Percentiles rank a stretch among this genome's conserved stretches.
Evolutionary conservation across 2,113 vertebrate species (phyloP).

Genomic region (Larimichthys crocea): DNA sequence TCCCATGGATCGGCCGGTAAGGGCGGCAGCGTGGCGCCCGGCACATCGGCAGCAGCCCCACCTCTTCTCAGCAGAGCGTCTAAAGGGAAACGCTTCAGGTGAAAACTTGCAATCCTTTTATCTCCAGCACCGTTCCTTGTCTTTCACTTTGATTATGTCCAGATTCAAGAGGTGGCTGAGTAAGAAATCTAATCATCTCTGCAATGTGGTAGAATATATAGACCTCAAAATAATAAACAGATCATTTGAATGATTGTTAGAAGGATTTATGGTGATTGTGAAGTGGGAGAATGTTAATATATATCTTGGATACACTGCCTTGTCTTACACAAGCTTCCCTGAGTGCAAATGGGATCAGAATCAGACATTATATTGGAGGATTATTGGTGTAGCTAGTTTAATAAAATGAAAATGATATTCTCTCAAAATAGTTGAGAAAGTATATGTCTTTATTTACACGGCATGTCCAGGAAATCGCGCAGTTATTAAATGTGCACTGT

Average conservation of each 20-base stretch:
- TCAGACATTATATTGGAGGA: slow-evolving; percentile 14
- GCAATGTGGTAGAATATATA: slow-evolving; percentile 40
- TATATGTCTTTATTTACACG: slow-evolving; percentile 33
- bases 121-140: slow-evolving; percentile 53
- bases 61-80: slow-evolving; percentile 76
- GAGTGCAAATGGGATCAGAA: neutral
- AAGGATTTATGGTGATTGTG: slow-evolving; percentile 52
- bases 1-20: slow-evolving; percentile 71
- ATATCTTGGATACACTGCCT: slow-evolving; percentile 14
- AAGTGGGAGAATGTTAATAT: slow-evolving; percentile 23
- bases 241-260: slow-evolving; percentile 33
- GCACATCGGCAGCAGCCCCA: slow-evolving; percentile 58
- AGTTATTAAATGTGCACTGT: slow-evolving; percentile 45
- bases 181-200: slow-evolving; percentile 58
- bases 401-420: slow-evolving; percentile 26
- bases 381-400: slow-evolving; percentile 11
- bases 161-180: slow-evolving; percentile 48
- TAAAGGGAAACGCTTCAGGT: slow-evolving; percentile 84
- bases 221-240: slow-evolving; percentile 56
- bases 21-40: slow-evolving; percentile 57
- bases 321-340: slow-evolving; percentile 6
- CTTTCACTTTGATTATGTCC: slow-evolving; percentile 20
- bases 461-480: slow-evolving; percentile 35
- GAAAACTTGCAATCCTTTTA: slow-evolving; percentile 44
- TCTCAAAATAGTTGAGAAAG: slow-evolving; percentile 27